Conservation (phyloP, 2,888 invertebrate species). For the Brachypalpus laphriformis region DNA sequence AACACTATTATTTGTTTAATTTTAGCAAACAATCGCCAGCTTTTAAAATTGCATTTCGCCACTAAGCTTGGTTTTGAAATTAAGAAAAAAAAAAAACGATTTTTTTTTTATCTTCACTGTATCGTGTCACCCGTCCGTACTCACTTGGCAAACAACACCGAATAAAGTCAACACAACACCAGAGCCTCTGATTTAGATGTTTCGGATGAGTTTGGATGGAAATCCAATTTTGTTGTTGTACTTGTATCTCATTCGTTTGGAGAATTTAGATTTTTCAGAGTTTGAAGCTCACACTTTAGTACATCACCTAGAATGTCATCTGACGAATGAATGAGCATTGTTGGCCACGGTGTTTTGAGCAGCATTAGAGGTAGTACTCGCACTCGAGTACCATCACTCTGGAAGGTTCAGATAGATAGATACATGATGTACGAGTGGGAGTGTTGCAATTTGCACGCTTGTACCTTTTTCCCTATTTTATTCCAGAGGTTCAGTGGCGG, state of each 20-base stretch:
- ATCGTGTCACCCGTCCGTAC: conserved; percentile 79
- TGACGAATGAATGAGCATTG: conserved; percentile 59
- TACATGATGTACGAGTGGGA: conserved; percentile 8
- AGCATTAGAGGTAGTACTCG: not conserved
- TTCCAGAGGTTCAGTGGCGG: conserved; percentile 31
- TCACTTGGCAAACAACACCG: conserved; percentile 82
- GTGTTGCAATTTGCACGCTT: conserved; percentile 28
- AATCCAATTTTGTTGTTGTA: conserved; percentile 8
- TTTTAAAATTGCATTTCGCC: conserved; percentile 22
- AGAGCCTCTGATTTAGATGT: conserved; percentile 69
- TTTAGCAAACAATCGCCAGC: conserved; percentile 1
- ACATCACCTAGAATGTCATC: conserved; percentile 64
- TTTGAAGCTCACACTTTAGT: conserved; percentile 52
- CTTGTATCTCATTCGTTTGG: conserved; percentile 22
- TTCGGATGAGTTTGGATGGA: conserved; percentile 61
- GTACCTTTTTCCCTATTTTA: conserved; percentile 29
- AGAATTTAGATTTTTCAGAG: conserved; percentile 31
- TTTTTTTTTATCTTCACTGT: conserved; percentile 38
- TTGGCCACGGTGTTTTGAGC: conserved; percentile 22
- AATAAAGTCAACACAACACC: conserved; percentile 80
- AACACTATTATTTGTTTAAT: conserved; percentile 31
- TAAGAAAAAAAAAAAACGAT: not conserved
- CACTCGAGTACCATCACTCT: not conserved
- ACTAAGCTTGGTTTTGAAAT: not conserved
- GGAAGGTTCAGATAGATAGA: not conserved